These are phyloP conservation scores for Dryobates pubescens DNA, from an alignment of 2,797 vertebrate genomes.

Conservation along the genomic window DNA sequence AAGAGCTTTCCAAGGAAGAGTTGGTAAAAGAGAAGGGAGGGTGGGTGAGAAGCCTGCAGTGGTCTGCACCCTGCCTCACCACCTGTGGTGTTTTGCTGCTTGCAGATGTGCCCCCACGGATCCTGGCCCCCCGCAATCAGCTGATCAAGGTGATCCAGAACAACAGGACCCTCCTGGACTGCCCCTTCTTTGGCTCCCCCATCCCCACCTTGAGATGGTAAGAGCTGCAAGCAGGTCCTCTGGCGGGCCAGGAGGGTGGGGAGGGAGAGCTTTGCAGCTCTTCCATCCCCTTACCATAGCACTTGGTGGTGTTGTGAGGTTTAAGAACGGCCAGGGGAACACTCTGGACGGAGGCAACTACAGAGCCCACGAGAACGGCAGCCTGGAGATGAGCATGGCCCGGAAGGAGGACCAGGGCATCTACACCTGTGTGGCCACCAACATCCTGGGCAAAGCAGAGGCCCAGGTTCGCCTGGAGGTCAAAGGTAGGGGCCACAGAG, in stretches of 20 bases:
- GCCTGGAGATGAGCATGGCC: slow-evolving; percentile 88
- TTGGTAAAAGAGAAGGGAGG: neutral
- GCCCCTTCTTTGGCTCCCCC: slow-evolving; percentile 96
- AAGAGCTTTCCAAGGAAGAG: neutral
- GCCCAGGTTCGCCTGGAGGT: slow-evolving; percentile 94
- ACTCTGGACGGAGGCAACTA: slow-evolving; percentile 94
- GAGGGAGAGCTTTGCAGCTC: neutral
- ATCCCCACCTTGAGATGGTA: slow-evolving; percentile 92
- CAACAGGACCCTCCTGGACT: slow-evolving; percentile 90
- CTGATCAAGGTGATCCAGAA: slow-evolving; percentile 91
- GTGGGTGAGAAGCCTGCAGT: rapidly evolving
- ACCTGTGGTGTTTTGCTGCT: neutral
- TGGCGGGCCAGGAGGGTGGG: neutral
- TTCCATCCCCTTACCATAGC: slow-evolving; percentile 63
- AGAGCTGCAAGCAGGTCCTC: slow-evolving; percentile 28
- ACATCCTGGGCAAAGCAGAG: slow-evolving; percentile 89
- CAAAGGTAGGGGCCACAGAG: slow-evolving; percentile 86
- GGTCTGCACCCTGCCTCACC: neutral
- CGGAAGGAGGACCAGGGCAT: slow-evolving; percentile 92
- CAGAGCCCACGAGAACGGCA: slow-evolving; percentile 89
- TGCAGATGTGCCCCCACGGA: slow-evolving; percentile 89
- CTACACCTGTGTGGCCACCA: slow-evolving; percentile 95
- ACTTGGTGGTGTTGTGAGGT: slow-evolving; percentile 83
- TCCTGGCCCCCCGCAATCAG: slow-evolving; percentile 89
- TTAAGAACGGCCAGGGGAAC: slow-evolving; percentile 97